phyloP scores from a whole-genome alignment of 1,140 invertebrate genomes.

The Triops longicaudatus region DNA sequence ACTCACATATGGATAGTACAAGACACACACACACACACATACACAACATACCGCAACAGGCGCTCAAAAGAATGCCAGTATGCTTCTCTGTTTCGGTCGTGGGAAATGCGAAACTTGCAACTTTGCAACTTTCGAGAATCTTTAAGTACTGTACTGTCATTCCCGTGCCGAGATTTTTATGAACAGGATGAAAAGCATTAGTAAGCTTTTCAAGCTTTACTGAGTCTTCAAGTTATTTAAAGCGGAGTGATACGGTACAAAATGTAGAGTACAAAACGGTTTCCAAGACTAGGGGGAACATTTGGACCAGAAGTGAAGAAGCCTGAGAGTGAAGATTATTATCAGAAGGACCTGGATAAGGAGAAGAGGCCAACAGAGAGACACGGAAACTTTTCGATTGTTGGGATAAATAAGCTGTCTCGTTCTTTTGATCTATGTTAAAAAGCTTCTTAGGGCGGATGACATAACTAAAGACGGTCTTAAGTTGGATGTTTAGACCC shows the following conservation, averaged over 20 bases:
- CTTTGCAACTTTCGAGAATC: background rate
- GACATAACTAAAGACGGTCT: background rate
- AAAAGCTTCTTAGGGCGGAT: background rate
- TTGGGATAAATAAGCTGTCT: slow-evolving; percentile 5
- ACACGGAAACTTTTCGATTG: background rate
- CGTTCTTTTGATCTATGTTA: background rate
- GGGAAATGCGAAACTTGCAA: background rate
- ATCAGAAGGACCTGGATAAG: background rate
- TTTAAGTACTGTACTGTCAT: too few relatives aligned
- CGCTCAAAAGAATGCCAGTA: background rate
- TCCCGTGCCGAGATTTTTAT: too few relatives aligned
- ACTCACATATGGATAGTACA: background rate
- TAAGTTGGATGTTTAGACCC: background rate
- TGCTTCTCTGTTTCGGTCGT: background rate
- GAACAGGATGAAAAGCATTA: too few relatives aligned
- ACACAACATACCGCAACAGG: background rate
- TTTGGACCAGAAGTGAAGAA: slow-evolving; percentile 36
- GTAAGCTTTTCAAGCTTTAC: too few relatives aligned
- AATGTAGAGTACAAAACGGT: too few relatives aligned
- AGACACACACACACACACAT: background rate
- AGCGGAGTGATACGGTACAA: too few relatives aligned
- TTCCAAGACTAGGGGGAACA: slow-evolving; percentile 41
- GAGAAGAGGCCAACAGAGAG: background rate
- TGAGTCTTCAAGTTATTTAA: too few relatives aligned
- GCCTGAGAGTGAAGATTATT: background rate